Evolutionary conservation across 2,113 vertebrate species (phyloP).

Genomic region (Haplochromis burtoni): DNA sequence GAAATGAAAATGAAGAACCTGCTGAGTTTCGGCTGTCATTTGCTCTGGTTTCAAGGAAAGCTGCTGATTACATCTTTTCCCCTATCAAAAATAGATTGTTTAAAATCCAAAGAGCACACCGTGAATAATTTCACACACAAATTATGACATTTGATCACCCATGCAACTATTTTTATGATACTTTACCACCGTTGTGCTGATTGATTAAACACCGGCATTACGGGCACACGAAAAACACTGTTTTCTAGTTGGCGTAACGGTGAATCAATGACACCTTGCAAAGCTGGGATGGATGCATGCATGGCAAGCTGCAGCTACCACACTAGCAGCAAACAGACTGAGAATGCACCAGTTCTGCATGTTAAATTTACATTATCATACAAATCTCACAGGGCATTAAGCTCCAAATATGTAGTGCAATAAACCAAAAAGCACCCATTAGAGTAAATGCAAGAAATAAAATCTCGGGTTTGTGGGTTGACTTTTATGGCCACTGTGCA

Average conservation of each 20-base stretch:
- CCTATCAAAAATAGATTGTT: rapidly evolving
- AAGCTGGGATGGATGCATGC: background rate
- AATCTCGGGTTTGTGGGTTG: background rate
- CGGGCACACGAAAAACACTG: background rate
- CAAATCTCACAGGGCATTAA: background rate
- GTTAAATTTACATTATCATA: background rate
- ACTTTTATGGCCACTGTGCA: constrained; percentile 16
- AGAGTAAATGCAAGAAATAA: background rate
- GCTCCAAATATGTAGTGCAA: background rate
- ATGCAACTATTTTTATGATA: background rate
- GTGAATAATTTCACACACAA: background rate
- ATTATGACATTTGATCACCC: background rate
- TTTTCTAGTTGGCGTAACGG: background rate
- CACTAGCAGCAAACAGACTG: background rate
- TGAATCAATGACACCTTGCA: constrained; percentile 6
- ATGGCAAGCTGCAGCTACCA: constrained; percentile 6
- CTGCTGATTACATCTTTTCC: background rate
- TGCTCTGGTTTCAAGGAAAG: background rate
- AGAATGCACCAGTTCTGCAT: background rate
- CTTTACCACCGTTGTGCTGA: background rate
- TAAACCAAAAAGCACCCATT: background rate
- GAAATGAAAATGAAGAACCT: background rate
- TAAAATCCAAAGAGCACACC: background rate
- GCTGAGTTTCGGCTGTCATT: background rate
- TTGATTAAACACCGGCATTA: background rate